A percentile compares a stretch with the other conserved stretches of the same genome.
phyloP scores from a whole-genome alignment of 2,888 invertebrate species.

The Cataglyphis albicans region DNA sequence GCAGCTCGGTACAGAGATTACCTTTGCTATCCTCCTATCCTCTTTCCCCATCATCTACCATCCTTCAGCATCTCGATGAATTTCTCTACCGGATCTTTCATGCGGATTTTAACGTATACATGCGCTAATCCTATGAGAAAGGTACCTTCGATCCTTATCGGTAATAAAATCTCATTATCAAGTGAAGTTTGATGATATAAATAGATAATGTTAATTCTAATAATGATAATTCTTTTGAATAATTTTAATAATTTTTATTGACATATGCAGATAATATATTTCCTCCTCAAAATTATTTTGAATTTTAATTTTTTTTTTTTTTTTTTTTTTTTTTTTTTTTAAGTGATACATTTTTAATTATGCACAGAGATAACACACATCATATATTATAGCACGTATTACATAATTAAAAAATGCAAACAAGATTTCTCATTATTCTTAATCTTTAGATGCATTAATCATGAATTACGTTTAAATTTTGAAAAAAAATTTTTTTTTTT shows the following conservation, averaged over 20 bases:
- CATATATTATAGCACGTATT: neutral
- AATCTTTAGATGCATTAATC: neutral
- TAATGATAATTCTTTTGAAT: neutral
- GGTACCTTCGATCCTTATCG: conserved; percentile 8
- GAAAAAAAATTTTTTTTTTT: neutral
- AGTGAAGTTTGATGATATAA: neutral
- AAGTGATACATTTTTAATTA: neutral
- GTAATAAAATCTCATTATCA: conserved; percentile 13
- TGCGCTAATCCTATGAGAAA: conserved; percentile 23
- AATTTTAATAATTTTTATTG: neutral
- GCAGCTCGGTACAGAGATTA: conserved; percentile 77
- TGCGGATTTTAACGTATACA: conserved; percentile 41
- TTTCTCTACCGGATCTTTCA: conserved; percentile 1
- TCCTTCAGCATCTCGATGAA: conserved; percentile 23
- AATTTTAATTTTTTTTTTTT: no score
- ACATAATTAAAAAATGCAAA: neutral
- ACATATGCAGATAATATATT: neutral
- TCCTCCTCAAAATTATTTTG: no score
- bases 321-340: no score
- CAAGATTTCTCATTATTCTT: neutral
- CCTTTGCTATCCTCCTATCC: conserved; percentile 65
- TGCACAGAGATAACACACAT: neutral
- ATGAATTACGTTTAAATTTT: neutral
- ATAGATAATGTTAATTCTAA: neutral
- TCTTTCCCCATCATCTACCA: neutral